Base-by-base conservation (phyloP, 2,888 invertebrate genomes). In the Pyrocoelia pectoralis region DNA sequence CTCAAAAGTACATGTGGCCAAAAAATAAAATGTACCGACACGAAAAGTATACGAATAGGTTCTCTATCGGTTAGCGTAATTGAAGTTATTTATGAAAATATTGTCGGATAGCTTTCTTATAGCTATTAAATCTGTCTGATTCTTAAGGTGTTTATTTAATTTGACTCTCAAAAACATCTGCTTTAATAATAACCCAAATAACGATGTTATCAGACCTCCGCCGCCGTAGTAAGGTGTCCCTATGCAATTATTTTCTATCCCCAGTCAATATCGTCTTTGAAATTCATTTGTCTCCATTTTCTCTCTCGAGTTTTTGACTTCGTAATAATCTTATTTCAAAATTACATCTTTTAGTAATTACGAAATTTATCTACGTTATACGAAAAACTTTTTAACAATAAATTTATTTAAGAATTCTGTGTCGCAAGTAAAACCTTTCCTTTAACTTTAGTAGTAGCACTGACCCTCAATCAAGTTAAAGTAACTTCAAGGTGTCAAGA, bases 201-300 rank as follows among this genome's bases (percentile, higher is more conserved):
- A 73, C 71, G 67, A 70, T 68, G 70, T 72, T 71, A 74, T 72
- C 70, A 67, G 67, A 54, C 56, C 50, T 65, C 60, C 58, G 60
- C 56, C 50, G 66, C 58, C 58, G 60, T 43, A 61, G 69, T 69
- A 59, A 62, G 61, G 68, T 66, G 73, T 76, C 77, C 76, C 77
- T 69, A 75, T 68, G 74, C 75, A 77, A 77, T 77, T 76, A 77
- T 75, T 76, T 74, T 70, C 70, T 71, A 71, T 77, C 76, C 76
- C 76, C 71, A 73, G 74, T 74, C 75, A 76, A 76, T 77, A 74
- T 76, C 70, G 61, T 58, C 62, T 59, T 56, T 64, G 68, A 69
- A 70, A 69, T 72, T 72, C 67, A 70, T 72, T 72, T 71, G 69
- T 61, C 68, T 70, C 57, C 50, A 50, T 58, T 63, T 58, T 51